Conservation (phyloP, 2,888 invertebrate species). For the Ennomos quercinarius region DNA sequence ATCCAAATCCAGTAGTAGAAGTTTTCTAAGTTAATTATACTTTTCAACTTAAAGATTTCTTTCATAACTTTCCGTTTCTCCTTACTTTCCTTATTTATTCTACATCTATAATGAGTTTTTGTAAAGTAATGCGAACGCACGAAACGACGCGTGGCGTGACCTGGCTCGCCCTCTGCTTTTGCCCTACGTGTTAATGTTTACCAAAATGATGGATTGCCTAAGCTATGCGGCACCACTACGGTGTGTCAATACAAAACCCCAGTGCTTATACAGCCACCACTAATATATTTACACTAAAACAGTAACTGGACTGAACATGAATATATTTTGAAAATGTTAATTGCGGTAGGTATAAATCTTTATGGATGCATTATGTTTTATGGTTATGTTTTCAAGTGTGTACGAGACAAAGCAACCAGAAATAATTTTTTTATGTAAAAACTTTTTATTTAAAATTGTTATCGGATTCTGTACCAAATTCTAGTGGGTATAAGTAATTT, state of each 20-base stretch:
- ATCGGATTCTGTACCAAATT: too few relatives aligned
- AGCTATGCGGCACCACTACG: constrained; percentile 56
- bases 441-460: too few relatives aligned
- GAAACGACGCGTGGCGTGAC: constrained; percentile 61
- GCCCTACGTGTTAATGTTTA: constrained; percentile 68
- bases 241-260: constrained; percentile 49
- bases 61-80: constrained; percentile 34
- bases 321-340: too few relatives aligned
- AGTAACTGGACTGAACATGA: too few relatives aligned
- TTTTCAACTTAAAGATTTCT: constrained; percentile 36
- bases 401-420: too few relatives aligned
- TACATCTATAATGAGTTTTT: constrained; percentile 31
- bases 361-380: too few relatives aligned
- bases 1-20: constrained; percentile 13
- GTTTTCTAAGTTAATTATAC: constrained; percentile 28
- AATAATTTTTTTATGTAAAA: too few relatives aligned
- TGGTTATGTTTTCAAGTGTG: too few relatives aligned
- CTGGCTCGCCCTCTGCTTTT: constrained; percentile 67
- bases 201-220: constrained; percentile 70
- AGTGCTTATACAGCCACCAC: constrained; percentile 3
- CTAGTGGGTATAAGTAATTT: too few relatives aligned
- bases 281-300: neutral
- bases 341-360: too few relatives aligned
- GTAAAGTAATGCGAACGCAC: constrained; percentile 31
- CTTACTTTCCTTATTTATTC: constrained; percentile 37